phyloP scores from a whole-genome alignment of 2,797 vertebrate genomes.

The Natrix natrix region DNA sequence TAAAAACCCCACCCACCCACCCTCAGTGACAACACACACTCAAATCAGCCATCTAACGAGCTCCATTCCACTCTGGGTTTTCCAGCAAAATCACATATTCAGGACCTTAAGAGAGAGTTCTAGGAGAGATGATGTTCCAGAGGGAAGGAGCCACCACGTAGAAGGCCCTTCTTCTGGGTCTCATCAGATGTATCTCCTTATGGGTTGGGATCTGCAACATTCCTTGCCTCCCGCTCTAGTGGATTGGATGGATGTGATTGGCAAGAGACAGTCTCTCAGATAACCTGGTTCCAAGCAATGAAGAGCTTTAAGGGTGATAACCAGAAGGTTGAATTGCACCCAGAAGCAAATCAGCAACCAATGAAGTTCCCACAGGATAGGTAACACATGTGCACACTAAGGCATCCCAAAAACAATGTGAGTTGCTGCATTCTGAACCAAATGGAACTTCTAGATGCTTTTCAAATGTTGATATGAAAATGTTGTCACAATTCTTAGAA shows the following conservation, averaged over 20 bases:
- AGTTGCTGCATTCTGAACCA: no score
- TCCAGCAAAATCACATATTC: not conserved
- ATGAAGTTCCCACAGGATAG: no score
- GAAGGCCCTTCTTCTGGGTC: not conserved
- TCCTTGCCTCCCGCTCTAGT: not conserved
- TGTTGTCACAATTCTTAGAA: not conserved
- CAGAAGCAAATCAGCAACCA: no score
- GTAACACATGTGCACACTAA: no score
- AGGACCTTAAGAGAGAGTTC: not conserved
- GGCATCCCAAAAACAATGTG: no score
- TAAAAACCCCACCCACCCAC: not conserved
- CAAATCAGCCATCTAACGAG: not conserved
- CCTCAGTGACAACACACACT: not conserved
- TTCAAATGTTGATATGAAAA: not conserved
- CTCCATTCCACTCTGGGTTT: not conserved
- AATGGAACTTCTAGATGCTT: no score
- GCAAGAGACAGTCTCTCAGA: not conserved
- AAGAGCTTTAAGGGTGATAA: not conserved
- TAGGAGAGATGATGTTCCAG: not conserved
- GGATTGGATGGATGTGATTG: not conserved
- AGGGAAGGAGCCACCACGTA: not conserved
- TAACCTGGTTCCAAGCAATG: not conserved
- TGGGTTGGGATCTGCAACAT: no score
- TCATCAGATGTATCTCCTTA: not conserved
- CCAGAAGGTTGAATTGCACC: not conserved